Evolutionary conservation across 2,113 vertebrate genomes (phyloP).

Genomic region (Ceyx cyanopectus): DNA sequence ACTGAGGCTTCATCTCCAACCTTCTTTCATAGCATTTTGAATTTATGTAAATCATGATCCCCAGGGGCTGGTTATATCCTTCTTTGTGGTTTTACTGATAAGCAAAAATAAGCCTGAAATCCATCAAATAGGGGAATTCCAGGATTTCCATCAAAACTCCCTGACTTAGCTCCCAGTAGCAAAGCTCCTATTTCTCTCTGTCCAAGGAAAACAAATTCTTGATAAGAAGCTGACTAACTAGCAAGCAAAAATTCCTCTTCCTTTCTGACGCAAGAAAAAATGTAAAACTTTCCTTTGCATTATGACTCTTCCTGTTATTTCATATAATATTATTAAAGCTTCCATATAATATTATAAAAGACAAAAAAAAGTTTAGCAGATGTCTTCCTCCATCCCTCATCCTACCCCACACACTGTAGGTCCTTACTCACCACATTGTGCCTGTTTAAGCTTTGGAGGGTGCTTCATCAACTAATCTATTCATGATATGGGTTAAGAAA

Average conservation of each 20-base stretch:
- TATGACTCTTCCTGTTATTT: neutral
- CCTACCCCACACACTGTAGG: neutral
- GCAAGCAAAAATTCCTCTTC: neutral
- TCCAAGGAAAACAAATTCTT: neutral
- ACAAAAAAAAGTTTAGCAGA: neutral
- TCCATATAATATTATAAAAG: too few species aligned
- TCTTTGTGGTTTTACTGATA: neutral
- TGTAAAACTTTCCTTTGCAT: neutral
- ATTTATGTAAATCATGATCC: fast-evolving
- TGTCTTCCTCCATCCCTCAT: neutral
- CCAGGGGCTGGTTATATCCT: neutral
- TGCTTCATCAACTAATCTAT: neutral
- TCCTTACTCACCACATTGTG: neutral
- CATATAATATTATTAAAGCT: neutral
- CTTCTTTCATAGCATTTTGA: neutral
- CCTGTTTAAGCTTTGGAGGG: neutral
- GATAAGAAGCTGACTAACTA: slow-evolving; percentile 48
- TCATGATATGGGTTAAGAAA: neutral
- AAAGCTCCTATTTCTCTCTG: neutral
- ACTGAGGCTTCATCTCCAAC: neutral
- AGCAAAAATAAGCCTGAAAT: neutral
- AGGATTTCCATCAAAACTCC: neutral
- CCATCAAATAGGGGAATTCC: neutral
- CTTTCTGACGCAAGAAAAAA: neutral
- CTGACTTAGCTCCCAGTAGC: neutral